Evolutionary conservation across 2,888 invertebrate species (phyloP).

Genomic region (Cremastinae sp.): DNA sequence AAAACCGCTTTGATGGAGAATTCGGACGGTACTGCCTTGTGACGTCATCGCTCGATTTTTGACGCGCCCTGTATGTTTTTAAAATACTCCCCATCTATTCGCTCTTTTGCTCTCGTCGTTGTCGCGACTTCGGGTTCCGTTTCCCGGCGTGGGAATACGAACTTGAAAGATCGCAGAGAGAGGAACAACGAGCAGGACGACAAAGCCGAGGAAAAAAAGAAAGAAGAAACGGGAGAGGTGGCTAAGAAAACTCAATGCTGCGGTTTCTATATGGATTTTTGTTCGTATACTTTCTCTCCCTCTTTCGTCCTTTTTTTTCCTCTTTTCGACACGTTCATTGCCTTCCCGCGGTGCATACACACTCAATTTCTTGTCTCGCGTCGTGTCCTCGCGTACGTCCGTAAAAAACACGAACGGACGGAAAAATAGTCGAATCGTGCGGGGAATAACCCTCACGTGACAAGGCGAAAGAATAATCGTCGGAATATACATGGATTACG

Average conservation of each 20-base stretch:
- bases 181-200: slow-evolving; percentile 35
- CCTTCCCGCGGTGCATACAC: slow-evolving; percentile 27
- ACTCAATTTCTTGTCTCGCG: slow-evolving; percentile 31
- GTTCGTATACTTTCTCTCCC: slow-evolving; percentile 43
- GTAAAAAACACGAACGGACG: slow-evolving; percentile 27
- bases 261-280: slow-evolving; percentile 36
- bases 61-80: background rate
- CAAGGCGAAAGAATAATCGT: slow-evolving; percentile 13
- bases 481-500: slow-evolving; percentile 26
- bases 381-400: slow-evolving; percentile 19
- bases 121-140: slow-evolving; percentile 52
- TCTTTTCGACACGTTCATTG: slow-evolving; percentile 34
- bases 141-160: slow-evolving; percentile 64
- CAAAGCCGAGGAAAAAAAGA: slow-evolving; percentile 45
- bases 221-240: slow-evolving; percentile 25
- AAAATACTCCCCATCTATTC: slow-evolving; percentile 21
- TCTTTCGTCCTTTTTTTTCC: slow-evolving; percentile 13
- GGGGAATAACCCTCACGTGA: slow-evolving; percentile 42
- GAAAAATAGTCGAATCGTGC: slow-evolving; percentile 44
- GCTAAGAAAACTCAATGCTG: slow-evolving; percentile 29
- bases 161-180: slow-evolving; percentile 57
- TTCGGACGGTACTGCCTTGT: no score
- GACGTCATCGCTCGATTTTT: no score
- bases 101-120: slow-evolving; percentile 41
- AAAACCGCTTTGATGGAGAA: no score